Percentiles rank a stretch among this genome's conserved stretches.
These are phyloP conservation scores for Bos indicus DNA, from an alignment of 2,113 vertebrate species.

Conservation along the genomic window DNA sequence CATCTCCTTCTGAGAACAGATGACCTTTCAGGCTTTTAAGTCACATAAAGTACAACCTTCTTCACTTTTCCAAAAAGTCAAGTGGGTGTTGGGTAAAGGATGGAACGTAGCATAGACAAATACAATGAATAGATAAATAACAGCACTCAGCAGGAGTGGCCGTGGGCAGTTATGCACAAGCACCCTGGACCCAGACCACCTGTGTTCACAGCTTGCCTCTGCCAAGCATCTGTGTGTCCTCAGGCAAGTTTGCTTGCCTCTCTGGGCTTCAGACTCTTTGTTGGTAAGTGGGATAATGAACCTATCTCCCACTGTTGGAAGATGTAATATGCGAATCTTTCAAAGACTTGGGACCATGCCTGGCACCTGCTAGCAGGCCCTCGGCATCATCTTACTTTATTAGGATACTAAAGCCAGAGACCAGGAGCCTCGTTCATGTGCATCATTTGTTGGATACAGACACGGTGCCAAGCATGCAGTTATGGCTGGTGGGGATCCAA, in stretches of 20 bases:
- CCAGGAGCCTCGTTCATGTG: rapidly evolving
- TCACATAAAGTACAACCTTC: not conserved
- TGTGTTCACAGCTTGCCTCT: not conserved
- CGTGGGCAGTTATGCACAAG: rapidly evolving
- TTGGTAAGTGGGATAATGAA: not conserved
- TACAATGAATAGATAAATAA: not conserved
- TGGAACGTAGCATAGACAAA: rapidly evolving
- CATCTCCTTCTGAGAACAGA: not conserved
- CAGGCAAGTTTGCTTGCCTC: no score
- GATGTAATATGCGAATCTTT: not conserved
- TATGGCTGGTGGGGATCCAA: not conserved
- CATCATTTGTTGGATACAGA: not conserved
- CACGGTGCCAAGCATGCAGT: rapidly evolving
- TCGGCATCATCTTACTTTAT: not conserved
- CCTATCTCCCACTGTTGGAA: not conserved
- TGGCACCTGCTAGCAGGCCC: no score
- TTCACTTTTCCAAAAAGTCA: not conserved
- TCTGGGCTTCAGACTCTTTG: not conserved
- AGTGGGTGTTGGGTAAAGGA: not conserved
- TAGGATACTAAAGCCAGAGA: no score
- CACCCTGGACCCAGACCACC: not conserved
- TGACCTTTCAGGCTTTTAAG: not conserved
- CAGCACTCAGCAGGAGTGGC: not conserved
- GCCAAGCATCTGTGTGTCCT: not conserved
- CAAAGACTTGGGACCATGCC: no score